Conservation (phyloP, 2,113 vertebrate genomes). For the Cettia cetti region DNA sequence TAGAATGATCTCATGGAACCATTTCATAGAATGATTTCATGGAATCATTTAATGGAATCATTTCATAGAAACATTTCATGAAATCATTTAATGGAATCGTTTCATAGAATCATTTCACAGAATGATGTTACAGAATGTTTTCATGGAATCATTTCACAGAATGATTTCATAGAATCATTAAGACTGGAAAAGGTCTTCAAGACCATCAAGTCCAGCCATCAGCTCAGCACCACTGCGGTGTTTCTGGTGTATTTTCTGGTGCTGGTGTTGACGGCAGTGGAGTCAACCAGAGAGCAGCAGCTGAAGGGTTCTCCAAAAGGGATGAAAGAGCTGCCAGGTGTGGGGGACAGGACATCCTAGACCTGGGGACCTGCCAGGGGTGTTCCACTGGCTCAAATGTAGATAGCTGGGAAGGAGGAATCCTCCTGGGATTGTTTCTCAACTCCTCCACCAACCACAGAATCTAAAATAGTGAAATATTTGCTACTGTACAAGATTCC, state of each 20-base stretch:
- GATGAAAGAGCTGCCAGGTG: background rate
- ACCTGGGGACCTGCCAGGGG: background rate
- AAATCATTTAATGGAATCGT: fast-evolving
- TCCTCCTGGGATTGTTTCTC: fast-evolving
- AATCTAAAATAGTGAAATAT: too few species aligned
- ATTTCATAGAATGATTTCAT: fast-evolving
- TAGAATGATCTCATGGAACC: background rate
- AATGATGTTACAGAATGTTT: fast-evolving
- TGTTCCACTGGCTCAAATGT: background rate
- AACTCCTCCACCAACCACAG: background rate
- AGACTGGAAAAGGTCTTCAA: background rate
- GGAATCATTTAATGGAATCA: fast-evolving
- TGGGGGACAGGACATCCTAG: background rate
- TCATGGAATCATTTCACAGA: fast-evolving
- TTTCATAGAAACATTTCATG: fast-evolving
- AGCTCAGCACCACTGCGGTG: fast-evolving
- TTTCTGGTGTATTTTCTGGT: background rate
- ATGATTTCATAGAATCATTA: fast-evolving
- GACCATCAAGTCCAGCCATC: background rate
- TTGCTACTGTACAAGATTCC: background rate
- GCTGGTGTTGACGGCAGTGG: background rate
- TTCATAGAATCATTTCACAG: fast-evolving
- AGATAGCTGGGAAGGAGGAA: background rate
- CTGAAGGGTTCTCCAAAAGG: background rate
- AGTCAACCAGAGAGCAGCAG: background rate